Base-by-base conservation (phyloP, 2,797 vertebrate species). In the Sparidentex hasta region DNA sequence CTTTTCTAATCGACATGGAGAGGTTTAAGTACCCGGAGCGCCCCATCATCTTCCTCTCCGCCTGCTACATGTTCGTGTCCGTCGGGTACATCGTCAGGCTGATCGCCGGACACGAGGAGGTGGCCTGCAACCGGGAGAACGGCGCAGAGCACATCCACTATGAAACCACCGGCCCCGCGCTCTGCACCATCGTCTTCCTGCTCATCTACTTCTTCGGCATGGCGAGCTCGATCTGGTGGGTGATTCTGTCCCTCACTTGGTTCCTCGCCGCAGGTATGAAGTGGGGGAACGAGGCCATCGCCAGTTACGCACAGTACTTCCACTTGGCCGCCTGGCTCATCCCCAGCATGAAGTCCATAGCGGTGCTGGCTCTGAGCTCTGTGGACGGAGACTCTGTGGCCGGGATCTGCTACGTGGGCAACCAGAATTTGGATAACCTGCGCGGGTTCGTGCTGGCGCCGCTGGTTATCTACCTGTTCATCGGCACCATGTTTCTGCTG, bases 161-260 rank as follows among this genome's bases (percentile, higher is more conserved):
- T 7, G 96, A 96, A 51, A 97, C 95, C 74, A 96, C 96, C 0
- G 97, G 97, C 6, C 96, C 97, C 0, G 97, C 96, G 7, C 95
- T 97, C 1, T 97, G 97, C 93, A 97, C 97, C 1, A 79, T 97
- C 1, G 97, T 97, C 8, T 97, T 97, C 82, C 90, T 97, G 74
- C 91, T 97, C 1, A 92, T 97, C 9, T 97, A 97, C 86, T 97
- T 97, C 87, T 97, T 97, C 55, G 96, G 97, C 85, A 97, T 97
- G 97, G 97, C 97, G 86, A 96, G 95, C 90, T 96, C 96, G 69
- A 96, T 97, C 92, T 97, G 97, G 97, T 97, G 97, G 97, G 97
- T 97, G 12, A 96, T 97, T 21, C 92, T 97, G 63, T 96, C 96
- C 1, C 94, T 97, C 77, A 97, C 97, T 1, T 97, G 97, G 97